Base-by-base conservation (phyloP, 2,888 invertebrate species). In the Melinaea marsaeus region DNA sequence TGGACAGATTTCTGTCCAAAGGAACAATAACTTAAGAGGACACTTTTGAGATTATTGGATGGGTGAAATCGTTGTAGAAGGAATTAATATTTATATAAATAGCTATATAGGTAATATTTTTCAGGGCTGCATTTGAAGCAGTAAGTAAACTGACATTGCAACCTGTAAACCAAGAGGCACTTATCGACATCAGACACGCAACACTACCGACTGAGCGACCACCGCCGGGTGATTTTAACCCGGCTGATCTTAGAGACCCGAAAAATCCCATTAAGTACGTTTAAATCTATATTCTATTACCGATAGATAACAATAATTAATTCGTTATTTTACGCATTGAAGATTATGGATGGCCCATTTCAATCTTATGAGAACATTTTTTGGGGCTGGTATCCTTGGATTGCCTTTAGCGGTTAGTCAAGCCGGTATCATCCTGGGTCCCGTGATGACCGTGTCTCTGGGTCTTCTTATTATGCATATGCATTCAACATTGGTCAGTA, bases 311-410 rank as follows among this genome's bases (percentile, higher is more conserved):
- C 22, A 22, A 22, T 22, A 22, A 22, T 22, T 22, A 22, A 22
- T 22, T 22, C 22, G 22, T 22, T 56, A 47, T 55, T 32, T 13
- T 48, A 11, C 46, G 37, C 6, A 51, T 42, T 42, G 2, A 69
- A 85, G 86, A 61, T 58, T 75, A 63, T 80, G 78, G 79, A 85
- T 86, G 86, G 86, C 85, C 6, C 84, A 84, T 66, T 81, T 85
- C 65, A 83, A 84, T 66, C 42, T 86, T 2, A 22, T 86, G 2
- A 75, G 85, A 56, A 73, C 77, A 0, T 64, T 76, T 4, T 77
- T 79, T 35, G 84, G 86, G 0, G 77, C 84, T 1, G 86, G 86
- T 1, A 72, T 83, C 13, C 72, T 87, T 9, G 85, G 77, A 2
- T 69, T 85, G 60, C 86, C 87, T 0, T 69, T 84, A n/a, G 83